Conservation (phyloP, 2,113 vertebrate genomes). For the Regulus satrapa region DNA sequence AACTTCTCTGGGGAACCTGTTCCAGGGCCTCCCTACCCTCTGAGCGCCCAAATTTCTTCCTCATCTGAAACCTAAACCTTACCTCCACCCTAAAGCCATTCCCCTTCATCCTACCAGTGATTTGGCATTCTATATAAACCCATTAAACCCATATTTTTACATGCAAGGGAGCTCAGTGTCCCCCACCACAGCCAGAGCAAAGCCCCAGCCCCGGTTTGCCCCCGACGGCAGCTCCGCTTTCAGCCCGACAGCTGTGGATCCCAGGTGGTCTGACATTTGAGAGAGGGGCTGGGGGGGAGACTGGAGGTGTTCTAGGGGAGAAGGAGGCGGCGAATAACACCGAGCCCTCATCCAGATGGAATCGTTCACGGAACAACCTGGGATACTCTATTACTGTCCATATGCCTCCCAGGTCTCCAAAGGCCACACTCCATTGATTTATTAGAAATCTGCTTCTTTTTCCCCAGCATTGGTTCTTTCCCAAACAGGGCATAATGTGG, state of each 20-base stretch:
- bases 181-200: background rate
- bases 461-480: constrained; percentile 31
- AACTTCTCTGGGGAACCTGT: background rate
- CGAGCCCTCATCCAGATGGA: constrained; percentile 83
- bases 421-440: constrained; percentile 87
- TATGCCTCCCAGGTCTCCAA: constrained; percentile 86
- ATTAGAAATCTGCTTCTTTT: constrained; percentile 77
- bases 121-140: fast-evolving
- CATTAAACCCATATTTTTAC: fast-evolving
- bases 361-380: constrained; percentile 87
- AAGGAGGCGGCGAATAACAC: constrained; percentile 80
- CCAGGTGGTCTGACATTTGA: constrained; percentile 98
- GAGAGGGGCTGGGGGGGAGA: constrained; percentile 84
- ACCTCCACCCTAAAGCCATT: background rate
- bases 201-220: background rate
- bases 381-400: constrained; percentile 88
- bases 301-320: constrained; percentile 86
- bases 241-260: constrained; percentile 90
- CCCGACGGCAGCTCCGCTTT: constrained; percentile 69
- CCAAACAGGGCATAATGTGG: constrained; percentile 56
- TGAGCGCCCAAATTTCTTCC: background rate
- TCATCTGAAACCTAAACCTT: background rate
- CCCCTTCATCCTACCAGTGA: background rate
- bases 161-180: background rate
- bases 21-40: background rate